Conservation (phyloP, 2,888 invertebrate species). For the Plagiodera versicolora region DNA sequence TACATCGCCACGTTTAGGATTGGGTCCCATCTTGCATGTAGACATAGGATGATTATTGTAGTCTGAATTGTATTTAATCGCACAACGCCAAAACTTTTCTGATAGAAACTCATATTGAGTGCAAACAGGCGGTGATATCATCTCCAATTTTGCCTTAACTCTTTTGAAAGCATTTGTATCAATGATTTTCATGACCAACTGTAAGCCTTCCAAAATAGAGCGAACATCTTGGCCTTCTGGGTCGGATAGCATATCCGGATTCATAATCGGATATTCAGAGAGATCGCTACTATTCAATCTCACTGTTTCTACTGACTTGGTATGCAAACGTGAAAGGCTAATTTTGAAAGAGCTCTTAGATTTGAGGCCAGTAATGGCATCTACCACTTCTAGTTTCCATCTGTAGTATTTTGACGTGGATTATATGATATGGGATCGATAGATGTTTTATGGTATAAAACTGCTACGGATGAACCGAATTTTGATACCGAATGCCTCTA, state of each 20-base stretch:
- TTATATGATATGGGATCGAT: constrained; percentile 16
- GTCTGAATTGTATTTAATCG: constrained; percentile 45
- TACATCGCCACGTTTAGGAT: no score
- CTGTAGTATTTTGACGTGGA: constrained; percentile 10
- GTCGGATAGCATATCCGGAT: constrained; percentile 66
- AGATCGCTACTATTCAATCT: constrained; percentile 40
- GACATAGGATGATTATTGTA: constrained; percentile 25
- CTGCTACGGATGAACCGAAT: constrained; percentile 18
- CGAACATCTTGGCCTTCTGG: constrained; percentile 55
- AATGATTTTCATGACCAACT: no score
- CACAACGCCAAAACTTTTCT: constrained; percentile 71
- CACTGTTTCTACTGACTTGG: constrained; percentile 63
- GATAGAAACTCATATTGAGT: constrained; percentile 55
- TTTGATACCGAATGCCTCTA: constrained; percentile 20
- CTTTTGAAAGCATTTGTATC: constrained; percentile 58
- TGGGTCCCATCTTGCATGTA: no score
- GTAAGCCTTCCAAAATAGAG: constrained; percentile 58
- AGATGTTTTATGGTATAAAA: constrained; percentile 20
- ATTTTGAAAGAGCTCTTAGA: constrained; percentile 26
- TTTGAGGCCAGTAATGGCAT: constrained; percentile 6
- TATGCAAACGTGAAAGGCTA: constrained; percentile 39
- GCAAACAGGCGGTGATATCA: constrained; percentile 51
- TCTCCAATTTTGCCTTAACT: constrained; percentile 54
- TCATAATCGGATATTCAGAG: constrained; percentile 58
- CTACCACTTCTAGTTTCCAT: constrained; percentile 12